Evolutionary conservation across 2,797 vertebrate species (phyloP).

Genomic region (Scyliorhinus canicula): DNA sequence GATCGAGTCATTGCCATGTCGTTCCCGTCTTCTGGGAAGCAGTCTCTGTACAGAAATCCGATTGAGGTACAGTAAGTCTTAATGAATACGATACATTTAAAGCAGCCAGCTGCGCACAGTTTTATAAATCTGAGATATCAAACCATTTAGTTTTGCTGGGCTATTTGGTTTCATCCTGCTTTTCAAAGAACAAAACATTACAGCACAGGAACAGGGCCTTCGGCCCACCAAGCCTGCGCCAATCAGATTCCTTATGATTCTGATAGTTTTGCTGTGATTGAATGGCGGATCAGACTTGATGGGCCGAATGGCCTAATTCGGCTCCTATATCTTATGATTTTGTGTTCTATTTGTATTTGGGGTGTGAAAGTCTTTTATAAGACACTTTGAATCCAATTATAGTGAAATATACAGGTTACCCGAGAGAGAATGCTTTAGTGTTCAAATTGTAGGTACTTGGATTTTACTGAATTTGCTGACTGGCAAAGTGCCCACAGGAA

Average conservation of each 20-base stretch:
- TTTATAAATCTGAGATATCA: constrained; percentile 23
- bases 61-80: constrained; percentile 62
- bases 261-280: background rate
- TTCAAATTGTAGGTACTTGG: background rate
- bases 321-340: too few species aligned
- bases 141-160: background rate
- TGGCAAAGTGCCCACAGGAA: background rate
- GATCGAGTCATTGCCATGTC: constrained; percentile 95
- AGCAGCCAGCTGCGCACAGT: background rate
- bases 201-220: too few species aligned
- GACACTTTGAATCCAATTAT: background rate
- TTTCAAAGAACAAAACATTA: too few species aligned
- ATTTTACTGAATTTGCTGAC: background rate
- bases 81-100: background rate
- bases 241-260: too few species aligned
- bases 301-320: too few species aligned
- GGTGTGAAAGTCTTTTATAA: background rate
- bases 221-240: too few species aligned
- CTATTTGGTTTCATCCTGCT: background rate
- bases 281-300: too few species aligned
- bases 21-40: constrained; percentile 87
- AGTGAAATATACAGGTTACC: background rate
- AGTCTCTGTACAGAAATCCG: constrained; percentile 88
- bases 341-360: background rate
- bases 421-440: background rate